phyloP scores from a whole-genome alignment of 1,140 invertebrate species.

The Vollenhovia emeryi region DNA sequence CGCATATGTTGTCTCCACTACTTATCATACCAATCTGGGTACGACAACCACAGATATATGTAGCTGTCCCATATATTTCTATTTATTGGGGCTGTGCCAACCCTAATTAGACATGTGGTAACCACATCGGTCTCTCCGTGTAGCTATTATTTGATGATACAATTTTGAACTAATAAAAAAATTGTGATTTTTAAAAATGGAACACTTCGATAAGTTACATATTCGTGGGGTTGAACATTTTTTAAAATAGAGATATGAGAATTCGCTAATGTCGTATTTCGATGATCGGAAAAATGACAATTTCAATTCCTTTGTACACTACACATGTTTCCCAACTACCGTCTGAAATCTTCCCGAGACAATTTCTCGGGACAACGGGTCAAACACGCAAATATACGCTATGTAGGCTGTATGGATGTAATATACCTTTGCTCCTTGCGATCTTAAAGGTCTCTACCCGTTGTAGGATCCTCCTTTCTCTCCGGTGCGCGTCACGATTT shows the following conservation, averaged over 20 bases:
- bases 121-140: too few species aligned
- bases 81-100: too few species aligned
- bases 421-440: conserved; percentile 74
- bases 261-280: not conserved
- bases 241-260: not conserved
- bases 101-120: too few species aligned
- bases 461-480: conserved; percentile 80
- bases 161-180: not conserved
- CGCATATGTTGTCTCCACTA: too few species aligned
- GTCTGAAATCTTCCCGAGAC: conserved; percentile 49
- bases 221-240: not conserved
- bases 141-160: not conserved
- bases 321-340: conserved; percentile 13
- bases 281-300: not conserved
- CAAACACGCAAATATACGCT: conserved; percentile 61
- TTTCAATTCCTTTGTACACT: conserved; percentile 9
- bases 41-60: too few species aligned
- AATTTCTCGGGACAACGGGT: conserved; percentile 62
- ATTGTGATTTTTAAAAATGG: not conserved
- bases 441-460: conserved; percentile 77
- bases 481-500: conserved; percentile 76
- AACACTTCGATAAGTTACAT: not conserved
- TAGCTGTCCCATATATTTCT: too few species aligned
- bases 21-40: too few species aligned
- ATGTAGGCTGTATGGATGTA: conserved; percentile 55